A percentile compares a stretch with the other conserved stretches of the same genome.
These are phyloP conservation scores for Pelodytes ibericus DNA, from an alignment of 2,797 vertebrate genomes.

Conservation along the genomic window DNA sequence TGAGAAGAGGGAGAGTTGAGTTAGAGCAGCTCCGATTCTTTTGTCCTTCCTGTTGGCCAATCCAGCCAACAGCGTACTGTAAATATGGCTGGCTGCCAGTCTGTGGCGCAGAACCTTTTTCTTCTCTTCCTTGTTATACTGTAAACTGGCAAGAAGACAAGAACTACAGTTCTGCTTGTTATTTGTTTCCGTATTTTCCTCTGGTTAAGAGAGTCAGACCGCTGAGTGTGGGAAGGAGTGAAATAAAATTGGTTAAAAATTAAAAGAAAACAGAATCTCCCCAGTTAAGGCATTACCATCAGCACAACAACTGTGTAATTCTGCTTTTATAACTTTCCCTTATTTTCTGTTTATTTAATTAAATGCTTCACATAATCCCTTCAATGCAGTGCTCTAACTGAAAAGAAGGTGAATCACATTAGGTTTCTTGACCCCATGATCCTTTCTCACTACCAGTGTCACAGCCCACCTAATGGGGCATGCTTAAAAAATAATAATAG, in stretches of 20 bases:
- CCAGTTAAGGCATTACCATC: too few relatives aligned
- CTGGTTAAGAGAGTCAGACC: slow-evolving; percentile 38
- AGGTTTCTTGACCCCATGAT: slow-evolving; percentile 15
- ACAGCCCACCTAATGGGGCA: too few relatives aligned
- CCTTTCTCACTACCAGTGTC: too few relatives aligned
- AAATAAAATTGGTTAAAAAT: slow-evolving; percentile 44
- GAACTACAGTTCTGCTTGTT: slow-evolving; percentile 77
- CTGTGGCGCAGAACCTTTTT: slow-evolving; percentile 78
- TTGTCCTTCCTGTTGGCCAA: slow-evolving; percentile 76
- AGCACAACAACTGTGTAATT: too few relatives aligned
- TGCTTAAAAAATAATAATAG: too few relatives aligned
- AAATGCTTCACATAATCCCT: not conserved
- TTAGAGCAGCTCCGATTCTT: slow-evolving; percentile 69
- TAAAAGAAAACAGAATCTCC: slow-evolving; percentile 36
- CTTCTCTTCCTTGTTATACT: slow-evolving; percentile 74
- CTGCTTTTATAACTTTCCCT: too few relatives aligned
- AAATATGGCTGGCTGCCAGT: slow-evolving; percentile 78
- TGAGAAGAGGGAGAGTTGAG: slow-evolving; percentile 48
- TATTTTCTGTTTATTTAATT: too few relatives aligned
- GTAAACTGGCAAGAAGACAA: slow-evolving; percentile 82
- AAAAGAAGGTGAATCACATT: slow-evolving; percentile 13
- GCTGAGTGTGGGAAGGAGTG: slow-evolving; percentile 48
- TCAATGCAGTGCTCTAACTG: not conserved
- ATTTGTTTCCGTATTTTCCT: slow-evolving; percentile 72
- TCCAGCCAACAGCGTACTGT: slow-evolving; percentile 80